These are phyloP conservation scores for Tokudaia muenninki DNA, from an alignment of 2,797 vertebrate genomes.

Conservation along the genomic window DNA sequence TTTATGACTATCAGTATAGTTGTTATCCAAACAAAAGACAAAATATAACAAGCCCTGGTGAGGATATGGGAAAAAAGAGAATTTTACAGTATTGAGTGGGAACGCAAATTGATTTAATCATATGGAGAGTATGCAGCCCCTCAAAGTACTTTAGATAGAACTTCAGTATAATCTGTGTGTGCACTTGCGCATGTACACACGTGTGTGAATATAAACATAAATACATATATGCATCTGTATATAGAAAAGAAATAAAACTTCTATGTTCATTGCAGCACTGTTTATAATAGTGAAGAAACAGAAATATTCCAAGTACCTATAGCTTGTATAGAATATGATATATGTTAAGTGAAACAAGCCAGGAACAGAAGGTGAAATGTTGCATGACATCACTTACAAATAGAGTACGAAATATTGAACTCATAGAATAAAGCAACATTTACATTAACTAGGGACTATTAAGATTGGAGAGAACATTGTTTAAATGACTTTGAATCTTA, in stretches of 20 bases:
- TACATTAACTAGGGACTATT: not conserved
- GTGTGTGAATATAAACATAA: not conserved
- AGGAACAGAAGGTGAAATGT: not conserved
- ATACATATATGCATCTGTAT: not conserved
- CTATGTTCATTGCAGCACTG: not conserved
- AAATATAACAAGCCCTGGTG: not conserved
- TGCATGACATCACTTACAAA: not conserved
- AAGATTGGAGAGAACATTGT: not conserved
- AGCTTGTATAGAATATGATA: not conserved
- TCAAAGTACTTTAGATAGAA: slow-evolving; percentile 13
- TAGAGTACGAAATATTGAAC: not conserved
- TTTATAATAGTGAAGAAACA: not conserved
- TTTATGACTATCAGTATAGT: not conserved
- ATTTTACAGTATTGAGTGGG: not conserved
- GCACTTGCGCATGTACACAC: not conserved
- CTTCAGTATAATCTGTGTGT: not conserved
- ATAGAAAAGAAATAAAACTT: not conserved
- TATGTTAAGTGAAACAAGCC: not conserved
- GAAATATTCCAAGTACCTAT: not conserved
- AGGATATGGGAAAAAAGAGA: not conserved
- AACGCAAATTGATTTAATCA: not conserved
- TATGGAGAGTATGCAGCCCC: not conserved
- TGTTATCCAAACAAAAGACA: not conserved
- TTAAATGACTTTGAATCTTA: not conserved
- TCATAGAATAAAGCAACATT: not conserved